Percentiles rank a stretch among this genome's conserved stretches.
Conservation (phyloP, 2,888 invertebrate genomes). For the Pedicia rivosa region DNA sequence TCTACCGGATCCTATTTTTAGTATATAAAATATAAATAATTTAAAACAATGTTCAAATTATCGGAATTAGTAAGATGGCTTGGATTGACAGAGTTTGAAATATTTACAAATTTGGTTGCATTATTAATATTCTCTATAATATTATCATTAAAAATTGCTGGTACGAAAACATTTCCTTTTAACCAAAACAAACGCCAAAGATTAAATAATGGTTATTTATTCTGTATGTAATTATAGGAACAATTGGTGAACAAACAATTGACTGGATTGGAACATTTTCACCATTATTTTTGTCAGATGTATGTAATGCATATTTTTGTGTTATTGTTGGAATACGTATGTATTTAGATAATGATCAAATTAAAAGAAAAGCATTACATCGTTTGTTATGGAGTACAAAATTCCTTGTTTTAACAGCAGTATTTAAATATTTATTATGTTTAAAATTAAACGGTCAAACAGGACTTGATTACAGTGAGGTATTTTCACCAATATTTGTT, state of each 20-base stretch:
- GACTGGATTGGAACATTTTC: slow-evolving; percentile 86
- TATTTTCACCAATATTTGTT: slow-evolving; percentile 83
- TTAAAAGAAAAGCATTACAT: slow-evolving; percentile 57
- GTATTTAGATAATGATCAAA: slow-evolving; percentile 55
- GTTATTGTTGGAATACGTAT: slow-evolving; percentile 88
- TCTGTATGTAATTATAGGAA: too few relatives aligned
- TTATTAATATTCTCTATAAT: slow-evolving; percentile 71
- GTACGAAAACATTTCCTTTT: too few relatives aligned
- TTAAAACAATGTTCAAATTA: slow-evolving; percentile 50
- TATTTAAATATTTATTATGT: slow-evolving; percentile 83
- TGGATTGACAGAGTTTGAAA: slow-evolving; percentile 88
- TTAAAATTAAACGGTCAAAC: slow-evolving; percentile 70
- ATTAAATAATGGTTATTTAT: too few relatives aligned
- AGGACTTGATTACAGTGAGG: slow-evolving; percentile 76
- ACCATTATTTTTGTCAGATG: slow-evolving; percentile 84
- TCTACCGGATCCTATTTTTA: too few relatives aligned
- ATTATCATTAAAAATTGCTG: slow-evolving; percentile 63
- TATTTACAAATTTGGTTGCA: slow-evolving; percentile 77
- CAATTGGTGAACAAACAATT: too few relatives aligned
- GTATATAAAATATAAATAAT: too few relatives aligned
- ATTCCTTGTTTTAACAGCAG: slow-evolving; percentile 67
- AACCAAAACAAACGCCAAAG: too few relatives aligned
- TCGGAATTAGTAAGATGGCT: slow-evolving; percentile 87
- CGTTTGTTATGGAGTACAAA: slow-evolving; percentile 72
- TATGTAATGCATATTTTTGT: slow-evolving; percentile 86